Evolutionary conservation across 92 coral and sea anemone species (phyloP).

Genomic region (Micromussa lordhowensis): DNA sequence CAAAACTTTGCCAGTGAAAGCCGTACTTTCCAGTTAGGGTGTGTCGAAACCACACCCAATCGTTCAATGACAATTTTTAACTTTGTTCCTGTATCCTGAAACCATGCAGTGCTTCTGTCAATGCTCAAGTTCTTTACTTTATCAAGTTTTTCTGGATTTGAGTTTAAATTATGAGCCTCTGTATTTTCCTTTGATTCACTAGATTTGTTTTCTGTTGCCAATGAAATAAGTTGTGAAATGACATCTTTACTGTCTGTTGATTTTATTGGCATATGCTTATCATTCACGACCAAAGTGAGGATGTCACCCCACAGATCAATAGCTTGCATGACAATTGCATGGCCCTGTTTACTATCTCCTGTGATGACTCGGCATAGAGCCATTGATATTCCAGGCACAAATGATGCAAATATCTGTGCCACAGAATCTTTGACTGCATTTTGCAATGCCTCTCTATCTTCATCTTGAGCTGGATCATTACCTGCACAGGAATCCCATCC

Average conservation of each 20-base stretch:
- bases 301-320: conserved; percentile 77
- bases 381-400: conserved; percentile 93
- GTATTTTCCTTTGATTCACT: conserved; percentile 4
- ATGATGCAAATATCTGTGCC: conserved; percentile 80
- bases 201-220: conserved; percentile 24
- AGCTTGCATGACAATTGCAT: conserved; percentile 67
- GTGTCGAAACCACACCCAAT: conserved; percentile 44
- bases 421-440: conserved; percentile 50
- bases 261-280: conserved; percentile 61
- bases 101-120: conserved; percentile 69
- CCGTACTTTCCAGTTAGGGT: conserved; percentile 92
- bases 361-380: conserved; percentile 70
- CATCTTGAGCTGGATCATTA: neutral
- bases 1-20: conserved; percentile 76
- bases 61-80: conserved; percentile 80
- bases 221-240: conserved; percentile 54
- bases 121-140: conserved; percentile 60
- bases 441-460: conserved; percentile 27
- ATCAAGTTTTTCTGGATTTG: conserved; percentile 21
- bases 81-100: conserved; percentile 73
- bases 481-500: conserved; percentile 1
- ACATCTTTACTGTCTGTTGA: conserved; percentile 51
- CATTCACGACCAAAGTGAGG: conserved; percentile 83
- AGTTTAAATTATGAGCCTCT: conserved; percentile 2
- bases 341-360: conserved; percentile 80